Evolutionary conservation across 2,113 vertebrate genomes (phyloP), one percentile per base, ranked within the genome.

Genomic region (Pampusana beccarii): DNA sequence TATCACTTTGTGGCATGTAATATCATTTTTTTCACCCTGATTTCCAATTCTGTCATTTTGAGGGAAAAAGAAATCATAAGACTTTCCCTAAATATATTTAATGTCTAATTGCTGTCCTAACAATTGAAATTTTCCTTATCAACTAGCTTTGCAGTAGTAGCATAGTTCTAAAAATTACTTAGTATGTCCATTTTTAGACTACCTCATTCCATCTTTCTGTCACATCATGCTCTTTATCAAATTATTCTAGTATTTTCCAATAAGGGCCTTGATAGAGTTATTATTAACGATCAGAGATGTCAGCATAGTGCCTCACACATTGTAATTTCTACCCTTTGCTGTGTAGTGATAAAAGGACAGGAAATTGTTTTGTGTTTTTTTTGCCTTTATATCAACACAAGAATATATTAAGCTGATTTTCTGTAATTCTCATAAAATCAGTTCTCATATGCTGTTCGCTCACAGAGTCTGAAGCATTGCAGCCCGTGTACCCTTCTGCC

Each of bases 121-220:
- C 42, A 77, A 60, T 71, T 56, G 21, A 79, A 69, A 57, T 60
- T 87, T 96, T 95, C 44, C 46, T 81, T 93, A 77, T 73, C 33
- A 1, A 66, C 64, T 74, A 69, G 31, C 64, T 85, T 61, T 89
- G 65, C 77, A 75, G n/a, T 60, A 42, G 51, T 44, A 44, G 44
- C 82, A 64, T 50, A 73, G n/a, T 72, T 85, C 84, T 87, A 94
- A 82, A 91, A 93, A 86, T 94, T 72, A 36, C 73, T 87, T 90
- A 38, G 13, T 7, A 25, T 69, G 51, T 72, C 65, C 71, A 82
- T 83, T 95, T 91, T 96, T 90, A 94, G 84, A 53, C 42, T 71
- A 72, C 29, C 36, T 80, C 34, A 28, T 72, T 90, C 81, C 71
- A 69, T 92, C 74, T 84, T 90, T 88, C 50, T 90, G 70, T 89